Evolutionary conservation across 1,140 invertebrate species (phyloP).

Genomic region (Pseudomyrmex gracilis): DNA sequence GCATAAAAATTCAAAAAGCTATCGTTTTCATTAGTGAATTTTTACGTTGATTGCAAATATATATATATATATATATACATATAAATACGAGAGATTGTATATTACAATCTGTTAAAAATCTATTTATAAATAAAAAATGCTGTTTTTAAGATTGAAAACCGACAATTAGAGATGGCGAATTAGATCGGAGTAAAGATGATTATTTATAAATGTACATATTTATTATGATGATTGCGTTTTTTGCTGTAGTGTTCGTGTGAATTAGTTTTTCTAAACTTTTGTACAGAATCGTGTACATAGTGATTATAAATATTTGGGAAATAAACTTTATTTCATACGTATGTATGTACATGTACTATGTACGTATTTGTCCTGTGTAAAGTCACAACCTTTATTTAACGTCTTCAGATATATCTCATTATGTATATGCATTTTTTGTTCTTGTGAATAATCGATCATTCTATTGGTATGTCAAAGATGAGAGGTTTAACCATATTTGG

Average conservation of each 20-base stretch:
- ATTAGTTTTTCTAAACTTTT: constrained; percentile 79
- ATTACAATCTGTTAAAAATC: constrained; percentile 70
- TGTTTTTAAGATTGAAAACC: constrained; percentile 69
- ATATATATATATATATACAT: constrained; percentile 51
- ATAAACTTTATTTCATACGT: constrained; percentile 75
- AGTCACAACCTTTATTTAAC: neutral
- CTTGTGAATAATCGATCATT: neutral
- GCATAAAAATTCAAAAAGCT: constrained; percentile 26
- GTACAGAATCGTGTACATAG: constrained; percentile 78
- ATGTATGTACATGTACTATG: constrained; percentile 18
- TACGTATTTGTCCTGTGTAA: no score
- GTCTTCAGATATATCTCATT: neutral
- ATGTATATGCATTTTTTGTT: neutral
- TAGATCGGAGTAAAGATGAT: constrained; percentile 49
- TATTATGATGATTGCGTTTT: constrained; percentile 63
- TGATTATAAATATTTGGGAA: constrained; percentile 70
- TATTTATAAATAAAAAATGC: constrained; percentile 66
- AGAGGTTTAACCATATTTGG: constrained; percentile 1
- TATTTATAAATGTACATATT: constrained; percentile 76
- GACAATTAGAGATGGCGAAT: constrained; percentile 22
- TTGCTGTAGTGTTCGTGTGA: constrained; percentile 68
- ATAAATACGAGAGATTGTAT: constrained; percentile 65
- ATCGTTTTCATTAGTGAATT: constrained; percentile 44
- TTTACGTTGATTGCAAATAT: constrained; percentile 58
- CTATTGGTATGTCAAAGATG: neutral